Percentiles rank a stretch among this genome's conserved stretches.
These are phyloP conservation scores for Drymodes brunneopygia DNA, from an alignment of 2,113 vertebrate species.

Conservation along the genomic window DNA sequence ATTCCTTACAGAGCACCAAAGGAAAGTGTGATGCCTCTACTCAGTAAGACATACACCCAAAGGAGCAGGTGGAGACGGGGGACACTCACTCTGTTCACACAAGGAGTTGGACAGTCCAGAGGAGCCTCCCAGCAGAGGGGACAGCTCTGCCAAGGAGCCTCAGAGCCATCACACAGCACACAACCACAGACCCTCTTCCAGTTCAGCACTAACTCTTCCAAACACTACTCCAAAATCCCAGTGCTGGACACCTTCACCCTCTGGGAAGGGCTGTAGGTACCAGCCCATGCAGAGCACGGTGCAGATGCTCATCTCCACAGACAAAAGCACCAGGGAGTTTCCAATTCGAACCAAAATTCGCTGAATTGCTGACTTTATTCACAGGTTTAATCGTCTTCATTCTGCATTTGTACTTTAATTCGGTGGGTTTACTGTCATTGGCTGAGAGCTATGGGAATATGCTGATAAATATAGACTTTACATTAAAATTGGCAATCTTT, in stretches of 20 bases:
- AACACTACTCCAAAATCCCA: not conserved
- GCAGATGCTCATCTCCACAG: not conserved
- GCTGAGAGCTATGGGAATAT: not conserved
- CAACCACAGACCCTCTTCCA: not conserved
- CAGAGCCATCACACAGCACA: not conserved
- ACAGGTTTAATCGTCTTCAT: not conserved
- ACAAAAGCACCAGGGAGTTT: not conserved
- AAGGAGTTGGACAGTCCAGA: not conserved
- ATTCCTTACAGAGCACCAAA: not conserved
- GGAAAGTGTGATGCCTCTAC: not conserved
- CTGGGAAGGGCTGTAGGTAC: not conserved
- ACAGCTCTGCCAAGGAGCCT: not conserved
- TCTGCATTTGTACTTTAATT: not conserved
- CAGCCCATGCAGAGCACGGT: not conserved
- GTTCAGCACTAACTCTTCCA: not conserved
- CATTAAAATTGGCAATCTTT: not conserved
- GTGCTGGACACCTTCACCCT: not conserved
- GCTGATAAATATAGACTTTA: conserved; percentile 21
- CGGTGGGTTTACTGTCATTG: not conserved
- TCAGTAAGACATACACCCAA: not conserved
- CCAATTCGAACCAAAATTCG: not conserved
- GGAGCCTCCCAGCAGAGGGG: not conserved
- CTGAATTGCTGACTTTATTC: not conserved
- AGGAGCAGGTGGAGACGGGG: not conserved
- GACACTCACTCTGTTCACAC: not conserved